Conservation (phyloP, 2,113 vertebrate genomes). For the Aldabrachelys gigantea region DNA sequence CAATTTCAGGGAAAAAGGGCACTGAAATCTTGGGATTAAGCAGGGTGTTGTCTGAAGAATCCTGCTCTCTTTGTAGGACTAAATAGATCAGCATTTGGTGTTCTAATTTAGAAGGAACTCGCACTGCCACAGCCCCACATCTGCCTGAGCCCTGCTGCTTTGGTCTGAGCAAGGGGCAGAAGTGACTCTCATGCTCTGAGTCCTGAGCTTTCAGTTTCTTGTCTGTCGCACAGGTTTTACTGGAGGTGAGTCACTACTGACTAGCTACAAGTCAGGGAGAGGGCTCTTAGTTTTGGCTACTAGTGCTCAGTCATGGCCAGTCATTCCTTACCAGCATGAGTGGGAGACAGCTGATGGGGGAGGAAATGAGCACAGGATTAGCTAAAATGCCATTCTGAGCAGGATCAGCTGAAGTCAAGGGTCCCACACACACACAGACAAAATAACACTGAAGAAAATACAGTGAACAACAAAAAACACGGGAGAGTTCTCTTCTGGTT, state of each 20-base stretch:
- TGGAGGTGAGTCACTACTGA: background rate
- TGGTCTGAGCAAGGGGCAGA: background rate
- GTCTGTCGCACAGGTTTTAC: slow-evolving; percentile 5
- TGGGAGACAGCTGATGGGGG: background rate
- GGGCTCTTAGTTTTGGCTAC: background rate
- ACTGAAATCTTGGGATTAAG: background rate
- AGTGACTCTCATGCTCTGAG: background rate
- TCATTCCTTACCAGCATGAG: background rate
- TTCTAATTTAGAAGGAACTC: background rate
- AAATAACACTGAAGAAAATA: background rate
- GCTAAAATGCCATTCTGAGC: background rate
- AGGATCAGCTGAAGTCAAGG: background rate
- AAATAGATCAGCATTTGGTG: background rate
- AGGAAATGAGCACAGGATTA: background rate
- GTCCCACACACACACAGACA: background rate
- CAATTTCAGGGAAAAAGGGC: background rate
- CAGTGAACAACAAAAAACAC: background rate
- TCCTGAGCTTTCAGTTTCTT: slow-evolving; percentile 11
- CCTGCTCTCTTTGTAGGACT: background rate
- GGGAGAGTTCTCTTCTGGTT: background rate
- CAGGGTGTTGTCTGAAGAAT: background rate
- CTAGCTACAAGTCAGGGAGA: background rate
- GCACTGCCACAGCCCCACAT: background rate
- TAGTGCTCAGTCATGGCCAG: background rate
- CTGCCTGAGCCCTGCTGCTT: background rate